phyloP scores from a whole-genome alignment of 2,797 vertebrate species.

The Sebastolobus alascanus region DNA sequence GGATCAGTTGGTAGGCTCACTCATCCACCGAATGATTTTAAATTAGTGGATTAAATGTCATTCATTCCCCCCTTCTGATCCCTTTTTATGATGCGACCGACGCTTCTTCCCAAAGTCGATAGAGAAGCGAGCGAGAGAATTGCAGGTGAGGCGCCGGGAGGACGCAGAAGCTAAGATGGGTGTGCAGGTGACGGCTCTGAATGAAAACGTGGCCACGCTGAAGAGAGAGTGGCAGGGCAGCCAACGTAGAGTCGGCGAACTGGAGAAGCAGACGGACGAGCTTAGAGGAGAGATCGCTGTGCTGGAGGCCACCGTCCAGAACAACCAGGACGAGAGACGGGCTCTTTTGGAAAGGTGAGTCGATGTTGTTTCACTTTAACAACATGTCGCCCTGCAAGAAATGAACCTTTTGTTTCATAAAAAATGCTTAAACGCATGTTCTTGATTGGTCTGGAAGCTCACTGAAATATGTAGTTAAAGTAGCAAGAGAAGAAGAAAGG shows the following conservation, averaged over 20 bases:
- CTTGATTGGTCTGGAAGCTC: not conserved
- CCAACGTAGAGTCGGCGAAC: constrained; percentile 91
- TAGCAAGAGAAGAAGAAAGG: not conserved
- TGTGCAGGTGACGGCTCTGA: constrained; percentile 93
- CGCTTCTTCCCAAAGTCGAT: constrained; percentile 74
- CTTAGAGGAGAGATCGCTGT: constrained; percentile 97
- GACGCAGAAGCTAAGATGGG: constrained; percentile 90
- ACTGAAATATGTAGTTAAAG: not conserved
- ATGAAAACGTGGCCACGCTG: constrained; percentile 96
- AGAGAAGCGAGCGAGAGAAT: constrained; percentile 90
- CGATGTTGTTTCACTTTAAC: not conserved
- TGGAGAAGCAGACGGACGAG: constrained; percentile 98
- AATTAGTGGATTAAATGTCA: not conserved
- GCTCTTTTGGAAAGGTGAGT: constrained; percentile 93
- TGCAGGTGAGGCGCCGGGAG: constrained; percentile 88
- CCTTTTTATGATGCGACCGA: not conserved
- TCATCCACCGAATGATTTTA: not conserved
- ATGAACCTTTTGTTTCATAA: not conserved
- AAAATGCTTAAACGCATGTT: not conserved
- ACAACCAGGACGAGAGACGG: constrained; percentile 97
- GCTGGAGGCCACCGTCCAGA: constrained; percentile 97
- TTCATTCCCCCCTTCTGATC: not conserved
- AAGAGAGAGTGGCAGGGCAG: constrained; percentile 98
- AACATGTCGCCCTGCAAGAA: not conserved
- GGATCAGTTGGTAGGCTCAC: constrained; percentile 88